These are phyloP conservation scores for Euwallacea similis DNA, from an alignment of 1,140 invertebrate species.

Conservation along the genomic window DNA sequence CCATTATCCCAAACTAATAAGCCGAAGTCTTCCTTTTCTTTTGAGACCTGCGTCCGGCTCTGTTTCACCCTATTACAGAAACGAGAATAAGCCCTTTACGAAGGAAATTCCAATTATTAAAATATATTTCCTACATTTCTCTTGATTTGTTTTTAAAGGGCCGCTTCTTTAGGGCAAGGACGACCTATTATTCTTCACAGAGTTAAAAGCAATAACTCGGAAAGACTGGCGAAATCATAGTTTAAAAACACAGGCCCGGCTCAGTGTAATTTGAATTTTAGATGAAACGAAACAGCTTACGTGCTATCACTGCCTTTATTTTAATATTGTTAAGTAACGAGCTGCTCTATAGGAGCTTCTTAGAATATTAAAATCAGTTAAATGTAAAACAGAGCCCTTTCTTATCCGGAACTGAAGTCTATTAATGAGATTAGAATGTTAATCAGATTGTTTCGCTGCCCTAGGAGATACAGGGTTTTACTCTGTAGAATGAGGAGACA, in stretches of 20 bases:
- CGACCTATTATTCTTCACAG: background rate
- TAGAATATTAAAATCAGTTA: conserved; percentile 32
- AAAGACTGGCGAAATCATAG: background rate
- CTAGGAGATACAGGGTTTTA: background rate
- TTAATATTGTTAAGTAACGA: conserved; percentile 28
- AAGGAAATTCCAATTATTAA: conserved; percentile 6
- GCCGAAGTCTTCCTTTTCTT: background rate
- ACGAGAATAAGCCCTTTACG: background rate
- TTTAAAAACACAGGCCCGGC: background rate
- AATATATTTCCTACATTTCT: conserved; percentile 1
- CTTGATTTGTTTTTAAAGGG: background rate
- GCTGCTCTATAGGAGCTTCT: conserved; percentile 7
- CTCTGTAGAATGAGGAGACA: too few relatives aligned
- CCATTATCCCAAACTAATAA: conserved; percentile 12
- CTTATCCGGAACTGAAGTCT: conserved; percentile 19
- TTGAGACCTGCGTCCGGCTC: background rate
- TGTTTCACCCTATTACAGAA: conserved; percentile 9
- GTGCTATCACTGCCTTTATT: conserved; percentile 18
- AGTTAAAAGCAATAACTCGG: background rate
- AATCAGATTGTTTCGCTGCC: conserved; percentile 4
- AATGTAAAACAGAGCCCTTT: conserved; percentile 21
- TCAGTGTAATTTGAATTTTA: conserved; percentile 9
- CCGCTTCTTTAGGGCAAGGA: background rate
- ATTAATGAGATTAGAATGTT: conserved; percentile 25
- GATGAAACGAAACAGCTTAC: conserved; percentile 17